Base-by-base conservation (phyloP, 2,113 vertebrate genomes). In the Hippoglossus stenolepis region DNA sequence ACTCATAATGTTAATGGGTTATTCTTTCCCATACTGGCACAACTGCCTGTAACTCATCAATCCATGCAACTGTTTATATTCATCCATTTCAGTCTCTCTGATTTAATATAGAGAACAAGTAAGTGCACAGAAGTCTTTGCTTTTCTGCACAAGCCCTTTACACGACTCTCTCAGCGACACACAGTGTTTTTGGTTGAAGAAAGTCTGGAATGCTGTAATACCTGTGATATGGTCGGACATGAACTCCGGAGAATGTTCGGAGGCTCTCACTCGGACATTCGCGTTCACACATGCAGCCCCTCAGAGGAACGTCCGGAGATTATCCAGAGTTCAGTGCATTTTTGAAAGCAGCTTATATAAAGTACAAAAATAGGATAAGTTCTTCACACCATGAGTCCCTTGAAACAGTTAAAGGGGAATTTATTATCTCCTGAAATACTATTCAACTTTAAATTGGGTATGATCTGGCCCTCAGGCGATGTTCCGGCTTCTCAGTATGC, bases 11-110 rank as follows among this genome's bases (percentile, higher is more conserved):
- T 73, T 62, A 58, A 59, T 73, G n/a, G 18, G 10, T 15, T 58
- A 60, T 47, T 75, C 12, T 53, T 21, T 72, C 6, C 12, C 40
- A 15, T 75, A 47, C 24, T 67, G 15, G 24, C 35, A 75, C 70
- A 68, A 58, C 61, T 63, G 40, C 7, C 63, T 59, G 56, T 60
- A 21, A 53, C 63, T 70, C 24, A 59, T 67, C 49, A 5, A 35
- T 72, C 31, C 31, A 31, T 1, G 31, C 31, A 31, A 31, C 31
- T 31, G 6, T 31, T 8, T 31, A 31, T 31, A 31, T 31, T 31
- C 31, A 31, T 31, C 31, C 31, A 31, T 40, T 58, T 7, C 18
- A 9, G 51, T 53, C 51, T 53, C 51, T 53, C 2, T 53, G 51
- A 71, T 78, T 13, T 51, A 65, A 58, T 70, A 24, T 7, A 49